Evolutionary conservation across 2,113 vertebrate species (phyloP).

Genomic region (Apodemus speciosus): DNA sequence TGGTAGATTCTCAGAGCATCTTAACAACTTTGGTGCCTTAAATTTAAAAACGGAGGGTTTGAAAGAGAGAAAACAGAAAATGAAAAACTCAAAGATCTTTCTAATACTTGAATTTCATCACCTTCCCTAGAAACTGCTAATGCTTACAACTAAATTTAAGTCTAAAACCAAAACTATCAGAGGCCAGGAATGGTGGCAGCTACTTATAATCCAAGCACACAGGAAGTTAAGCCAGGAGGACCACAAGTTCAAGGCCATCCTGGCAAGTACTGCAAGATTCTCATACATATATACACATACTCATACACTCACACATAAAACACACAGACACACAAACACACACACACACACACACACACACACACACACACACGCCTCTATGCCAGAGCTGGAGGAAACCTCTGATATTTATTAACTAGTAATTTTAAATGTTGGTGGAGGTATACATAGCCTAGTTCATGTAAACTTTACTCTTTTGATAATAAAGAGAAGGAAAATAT

Average conservation of each 20-base stretch:
- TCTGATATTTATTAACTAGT: conserved; percentile 16
- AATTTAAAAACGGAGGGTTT: conserved; percentile 11
- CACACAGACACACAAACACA: neutral
- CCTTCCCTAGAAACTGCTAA: neutral
- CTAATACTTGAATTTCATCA: conserved; percentile 41
- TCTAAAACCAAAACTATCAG: neutral
- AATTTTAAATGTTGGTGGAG: neutral
- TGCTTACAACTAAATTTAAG: conserved; percentile 21
- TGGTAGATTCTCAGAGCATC: conserved; percentile 49
- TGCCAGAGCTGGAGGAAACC: neutral
- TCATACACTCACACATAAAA: neutral
- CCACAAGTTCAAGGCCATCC: neutral
- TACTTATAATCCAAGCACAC: neutral
- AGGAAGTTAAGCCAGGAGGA: neutral
- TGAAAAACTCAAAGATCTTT: conserved; percentile 4
- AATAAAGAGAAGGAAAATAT: conserved; percentile 15
- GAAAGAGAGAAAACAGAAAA: conserved; percentile 28
- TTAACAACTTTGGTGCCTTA: neutral
- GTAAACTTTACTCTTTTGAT: neutral
- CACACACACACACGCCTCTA: neutral
- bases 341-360: neutral
- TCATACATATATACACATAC: neutral
- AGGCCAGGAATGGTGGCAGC: neutral
- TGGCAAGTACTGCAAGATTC: neutral
- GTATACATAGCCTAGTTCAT: neutral